Percentiles rank a stretch among this genome's conserved stretches.
Conservation (phyloP, 1,140 invertebrate species). For the Drosophila serrata region DNA sequence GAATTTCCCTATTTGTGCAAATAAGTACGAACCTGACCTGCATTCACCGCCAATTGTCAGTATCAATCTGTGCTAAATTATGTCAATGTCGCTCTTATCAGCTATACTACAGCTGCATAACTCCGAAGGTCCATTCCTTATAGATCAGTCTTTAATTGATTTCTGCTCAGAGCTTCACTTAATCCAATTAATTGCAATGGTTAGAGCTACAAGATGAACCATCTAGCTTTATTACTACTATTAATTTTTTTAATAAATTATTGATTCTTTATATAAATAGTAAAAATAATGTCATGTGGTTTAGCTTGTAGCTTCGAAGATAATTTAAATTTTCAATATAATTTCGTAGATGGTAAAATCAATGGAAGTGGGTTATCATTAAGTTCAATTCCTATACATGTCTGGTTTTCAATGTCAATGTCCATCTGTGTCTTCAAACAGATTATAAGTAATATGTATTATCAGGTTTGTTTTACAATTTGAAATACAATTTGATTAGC, state of each 20-base stretch:
- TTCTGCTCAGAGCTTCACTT: neutral
- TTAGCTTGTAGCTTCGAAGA: too few relatives aligned
- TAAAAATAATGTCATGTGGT: too few relatives aligned
- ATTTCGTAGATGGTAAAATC: neutral
- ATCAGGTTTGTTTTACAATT: neutral
- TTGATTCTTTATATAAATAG: neutral
- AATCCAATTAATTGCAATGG: neutral
- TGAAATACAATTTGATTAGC: neutral
- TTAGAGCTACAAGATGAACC: neutral
- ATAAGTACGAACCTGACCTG: slow-evolving; percentile 34
- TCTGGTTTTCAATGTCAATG: slow-evolving; percentile 16
- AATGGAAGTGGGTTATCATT: slow-evolving; percentile 5
- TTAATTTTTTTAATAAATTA: too few relatives aligned
- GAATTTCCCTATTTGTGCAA: neutral
- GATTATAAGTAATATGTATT: neutral
- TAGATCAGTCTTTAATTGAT: neutral
- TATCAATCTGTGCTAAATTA: slow-evolving; percentile 12
- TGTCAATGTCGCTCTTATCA: slow-evolving; percentile 42
- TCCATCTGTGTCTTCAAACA: neutral
- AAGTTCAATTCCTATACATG: neutral
- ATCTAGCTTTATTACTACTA: too few relatives aligned
- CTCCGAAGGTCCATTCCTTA: neutral
- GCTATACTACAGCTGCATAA: neutral
- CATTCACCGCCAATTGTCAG: slow-evolving; percentile 4
- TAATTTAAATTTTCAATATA: neutral